Conservation (phyloP, 2,113 vertebrate genomes). For the human region GRCh38 chr12:51498001-51498500, state of each 20-base stretch:
- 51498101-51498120: constrained; percentile 3
- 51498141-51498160: constrained; percentile 22
- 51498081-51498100: constrained; percentile 42
- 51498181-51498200: not conserved
- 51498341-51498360: constrained; percentile 1
- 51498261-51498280: not conserved
- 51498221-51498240: constrained; percentile 29
- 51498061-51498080: not conserved
- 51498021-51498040: too few relatives aligned
- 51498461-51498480: constrained; percentile 2
- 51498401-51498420: not conserved
- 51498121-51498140: not conserved
- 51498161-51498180: constrained; percentile 5
- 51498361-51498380: not conserved
- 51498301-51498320: not conserved
- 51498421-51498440: too few relatives aligned
- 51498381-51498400: not conserved
- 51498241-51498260: not conserved
- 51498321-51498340: not conserved
- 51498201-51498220: not conserved
- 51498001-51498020: too few relatives aligned
- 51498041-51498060: too few relatives aligned
- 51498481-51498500: not conserved
- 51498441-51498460: too few relatives aligned
- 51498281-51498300: not conserved